A percentile compares a stretch with the other conserved stretches of the same genome.
phyloP scores from a whole-genome alignment of 2,797 vertebrate genomes.

The Mastacembelus armatus region DNA sequence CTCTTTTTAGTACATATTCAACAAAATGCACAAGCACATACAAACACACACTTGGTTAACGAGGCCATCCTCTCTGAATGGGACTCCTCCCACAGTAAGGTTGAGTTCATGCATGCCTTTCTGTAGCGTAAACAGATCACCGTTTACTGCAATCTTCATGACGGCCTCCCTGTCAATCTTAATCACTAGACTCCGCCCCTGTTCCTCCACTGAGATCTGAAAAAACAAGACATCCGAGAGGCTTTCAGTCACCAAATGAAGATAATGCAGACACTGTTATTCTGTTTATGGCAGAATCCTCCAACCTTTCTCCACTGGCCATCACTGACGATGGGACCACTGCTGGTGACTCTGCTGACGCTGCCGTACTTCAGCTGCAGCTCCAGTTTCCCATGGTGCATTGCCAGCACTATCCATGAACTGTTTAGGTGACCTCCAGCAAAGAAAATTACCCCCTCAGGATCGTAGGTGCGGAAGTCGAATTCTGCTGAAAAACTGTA shows the following conservation, averaged over 20 bases:
- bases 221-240: conserved; percentile 1
- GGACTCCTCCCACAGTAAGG: conserved; percentile 95
- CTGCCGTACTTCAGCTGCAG: conserved; percentile 92
- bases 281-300: neutral
- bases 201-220: conserved; percentile 96
- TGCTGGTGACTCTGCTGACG: conserved; percentile 92
- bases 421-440: conserved; percentile 92
- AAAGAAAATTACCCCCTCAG: conserved; percentile 96
- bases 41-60: conserved; percentile 88
- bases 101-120: conserved; percentile 95
- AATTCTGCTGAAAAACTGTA: conserved; percentile 95
- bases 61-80: conserved; percentile 90
- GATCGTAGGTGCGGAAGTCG: conserved; percentile 95
- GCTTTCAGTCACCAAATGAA: neutral
- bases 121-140: conserved; percentile 90
- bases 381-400: conserved; percentile 92
- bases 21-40: conserved; percentile 16
- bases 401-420: conserved; percentile 93
- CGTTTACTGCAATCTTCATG: conserved; percentile 96
- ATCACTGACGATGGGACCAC: conserved; percentile 90
- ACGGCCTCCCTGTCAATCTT: conserved; percentile 96
- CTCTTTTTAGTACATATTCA: neutral
- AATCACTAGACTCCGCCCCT: conserved; percentile 91
- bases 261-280: neutral
- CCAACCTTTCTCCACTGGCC: conserved; percentile 96